These are phyloP conservation scores for Acleris holmiana DNA, from an alignment of 2,888 invertebrate species.

Conservation along the genomic window DNA sequence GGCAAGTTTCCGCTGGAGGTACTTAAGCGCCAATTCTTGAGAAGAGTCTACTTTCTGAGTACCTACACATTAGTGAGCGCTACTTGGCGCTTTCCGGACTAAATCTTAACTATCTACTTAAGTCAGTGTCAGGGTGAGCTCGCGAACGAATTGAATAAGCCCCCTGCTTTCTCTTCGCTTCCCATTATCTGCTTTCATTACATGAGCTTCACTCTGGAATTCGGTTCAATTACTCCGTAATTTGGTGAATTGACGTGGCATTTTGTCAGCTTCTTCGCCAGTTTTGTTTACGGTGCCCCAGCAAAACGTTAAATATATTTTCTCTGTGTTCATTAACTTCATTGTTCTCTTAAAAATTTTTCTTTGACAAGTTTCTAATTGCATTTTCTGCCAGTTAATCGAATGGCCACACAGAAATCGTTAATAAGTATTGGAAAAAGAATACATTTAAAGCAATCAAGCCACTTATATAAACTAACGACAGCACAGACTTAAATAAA, in stretches of 20 bases:
- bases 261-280: slow-evolving; percentile 72
- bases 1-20: slow-evolving; percentile 74
- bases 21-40: slow-evolving; percentile 78
- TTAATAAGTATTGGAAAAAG: too few relatives aligned
- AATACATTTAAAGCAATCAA: too few relatives aligned
- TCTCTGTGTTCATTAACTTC: neutral
- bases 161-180: slow-evolving; percentile 61
- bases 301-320: slow-evolving; percentile 21
- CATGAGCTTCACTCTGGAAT: slow-evolving; percentile 75
- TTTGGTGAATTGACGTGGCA: slow-evolving; percentile 75
- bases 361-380: neutral
- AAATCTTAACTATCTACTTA: slow-evolving; percentile 81
- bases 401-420: too few relatives aligned
- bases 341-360: too few relatives aligned
- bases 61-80: slow-evolving; percentile 72
- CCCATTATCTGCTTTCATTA: slow-evolving; percentile 78
- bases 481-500: slow-evolving; percentile 10
- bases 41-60: slow-evolving; percentile 77
- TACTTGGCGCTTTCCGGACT: slow-evolving; percentile 66
- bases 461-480: neutral
- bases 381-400: too few relatives aligned
- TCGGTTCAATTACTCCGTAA: slow-evolving; percentile 78
- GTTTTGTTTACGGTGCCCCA: slow-evolving; percentile 52
- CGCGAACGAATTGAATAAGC: slow-evolving; percentile 74
- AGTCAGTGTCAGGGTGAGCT: slow-evolving; percentile 71